Evolutionary conservation across 2,888 invertebrate species (phyloP).

Genomic region (Leucophenga montana): DNA sequence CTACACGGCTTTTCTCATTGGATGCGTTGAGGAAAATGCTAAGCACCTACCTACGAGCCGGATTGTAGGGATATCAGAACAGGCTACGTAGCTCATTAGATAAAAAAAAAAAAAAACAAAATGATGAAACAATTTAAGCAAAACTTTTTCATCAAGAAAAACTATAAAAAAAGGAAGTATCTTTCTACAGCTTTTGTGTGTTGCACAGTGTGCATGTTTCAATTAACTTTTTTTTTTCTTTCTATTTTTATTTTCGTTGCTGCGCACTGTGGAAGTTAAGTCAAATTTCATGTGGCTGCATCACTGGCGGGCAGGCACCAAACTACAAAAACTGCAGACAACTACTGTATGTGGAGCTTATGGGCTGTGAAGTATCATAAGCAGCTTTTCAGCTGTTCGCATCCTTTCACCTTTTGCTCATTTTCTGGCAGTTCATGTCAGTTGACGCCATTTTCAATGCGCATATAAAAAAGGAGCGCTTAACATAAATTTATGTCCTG

Average conservation of each 20-base stretch:
- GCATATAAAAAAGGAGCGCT: constrained; percentile 59
- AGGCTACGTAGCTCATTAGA: too few species aligned
- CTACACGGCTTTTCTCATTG: too few species aligned
- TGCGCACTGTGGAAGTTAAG: not conserved
- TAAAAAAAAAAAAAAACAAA: too few species aligned
- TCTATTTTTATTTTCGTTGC: constrained; percentile 28
- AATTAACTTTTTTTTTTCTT: constrained; percentile 58
- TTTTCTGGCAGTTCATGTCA: not conserved
- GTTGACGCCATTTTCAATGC: too few species aligned
- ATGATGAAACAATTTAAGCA: not conserved
- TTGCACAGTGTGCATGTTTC: constrained; percentile 46
- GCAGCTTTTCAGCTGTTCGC: not conserved
- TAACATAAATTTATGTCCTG: constrained; percentile 61
- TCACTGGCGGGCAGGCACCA: not conserved
- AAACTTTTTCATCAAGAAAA: constrained; percentile 9
- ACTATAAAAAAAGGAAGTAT: too few species aligned
- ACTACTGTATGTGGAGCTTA: not conserved
- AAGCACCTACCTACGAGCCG: too few species aligned
- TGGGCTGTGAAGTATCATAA: constrained; percentile 9
- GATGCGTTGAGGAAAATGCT: too few species aligned
- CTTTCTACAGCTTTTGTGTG: too few species aligned
- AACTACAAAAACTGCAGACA: not conserved
- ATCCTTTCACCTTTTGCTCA: too few species aligned
- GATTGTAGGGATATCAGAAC: too few species aligned
- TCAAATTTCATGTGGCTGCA: constrained; percentile 28